phyloP scores from a whole-genome alignment of 30 jellyfish, hydroid and myxozoan species.

The Sanderia malayensis region DNA sequence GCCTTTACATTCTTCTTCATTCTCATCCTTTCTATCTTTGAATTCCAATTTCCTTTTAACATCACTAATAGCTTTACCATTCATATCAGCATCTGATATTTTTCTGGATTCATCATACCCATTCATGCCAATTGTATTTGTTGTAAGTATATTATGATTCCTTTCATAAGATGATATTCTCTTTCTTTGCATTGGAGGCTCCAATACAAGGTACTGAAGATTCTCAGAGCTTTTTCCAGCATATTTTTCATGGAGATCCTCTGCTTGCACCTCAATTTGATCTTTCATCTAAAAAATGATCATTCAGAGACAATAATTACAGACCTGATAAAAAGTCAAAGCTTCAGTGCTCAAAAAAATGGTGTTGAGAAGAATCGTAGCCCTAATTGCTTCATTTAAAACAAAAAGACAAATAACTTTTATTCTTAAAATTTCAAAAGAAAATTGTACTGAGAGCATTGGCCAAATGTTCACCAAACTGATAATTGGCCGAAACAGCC shows the following conservation, averaged over 20 bases:
- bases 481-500: too few relatives aligned
- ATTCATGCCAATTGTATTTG: conserved; percentile 32
- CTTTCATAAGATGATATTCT: conserved; percentile 34
- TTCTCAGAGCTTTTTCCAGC: conserved; percentile 64
- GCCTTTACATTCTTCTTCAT: background rate
- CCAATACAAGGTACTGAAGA: conserved; percentile 42
- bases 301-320: too few relatives aligned
- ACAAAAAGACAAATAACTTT: too few relatives aligned
- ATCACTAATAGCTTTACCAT: background rate
- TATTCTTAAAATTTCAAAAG: too few relatives aligned
- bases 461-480: too few relatives aligned
- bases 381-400: too few relatives aligned
- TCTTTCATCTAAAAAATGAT: background rate
- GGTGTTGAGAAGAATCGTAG: too few relatives aligned
- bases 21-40: background rate
- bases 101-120: conserved; percentile 9
- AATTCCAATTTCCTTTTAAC: conserved; percentile 28
- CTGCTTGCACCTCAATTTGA: background rate
- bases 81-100: background rate
- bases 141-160: conserved; percentile 42
- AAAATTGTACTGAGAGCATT: too few relatives aligned
- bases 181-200: conserved; percentile 73
- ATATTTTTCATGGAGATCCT: background rate
- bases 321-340: too few relatives aligned
- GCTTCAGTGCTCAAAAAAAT: too few relatives aligned